These are phyloP conservation scores for Mesocricetus auratus DNA, from an alignment of 2,113 vertebrate genomes.

Conservation along the genomic window DNA sequence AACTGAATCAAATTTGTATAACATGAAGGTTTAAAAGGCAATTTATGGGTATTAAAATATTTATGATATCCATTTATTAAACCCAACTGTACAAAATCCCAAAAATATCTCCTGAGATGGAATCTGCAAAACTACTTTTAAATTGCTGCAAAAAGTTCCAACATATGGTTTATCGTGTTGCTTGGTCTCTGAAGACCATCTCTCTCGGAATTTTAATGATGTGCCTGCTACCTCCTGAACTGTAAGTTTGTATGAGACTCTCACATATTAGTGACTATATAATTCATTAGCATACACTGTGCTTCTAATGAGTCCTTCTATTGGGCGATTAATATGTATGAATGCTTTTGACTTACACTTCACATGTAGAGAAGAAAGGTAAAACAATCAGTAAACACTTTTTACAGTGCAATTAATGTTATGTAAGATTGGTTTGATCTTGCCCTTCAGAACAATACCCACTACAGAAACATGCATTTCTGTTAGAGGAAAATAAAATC, in stretches of 20 bases:
- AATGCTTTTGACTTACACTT: conserved; percentile 28
- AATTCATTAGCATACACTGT: neutral
- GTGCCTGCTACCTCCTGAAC: conserved; percentile 20
- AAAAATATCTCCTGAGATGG: neutral
- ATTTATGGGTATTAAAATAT: conserved; percentile 46
- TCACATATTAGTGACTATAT: conserved; percentile 11
- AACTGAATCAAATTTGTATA: neutral
- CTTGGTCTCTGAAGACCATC: conserved; percentile 34
- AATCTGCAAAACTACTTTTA: conserved; percentile 39
- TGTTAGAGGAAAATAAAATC: neutral
- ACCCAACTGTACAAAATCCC: neutral
- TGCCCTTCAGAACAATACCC: neutral
- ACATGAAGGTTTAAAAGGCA: neutral
- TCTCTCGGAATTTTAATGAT: conserved; percentile 11
- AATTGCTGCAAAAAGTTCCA: conserved; percentile 6
- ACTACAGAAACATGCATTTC: neutral
- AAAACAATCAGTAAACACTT: neutral
- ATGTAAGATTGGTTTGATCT: neutral
- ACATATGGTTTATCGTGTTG: neutral
- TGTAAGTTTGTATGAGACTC: neutral
- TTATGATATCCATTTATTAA: neutral
- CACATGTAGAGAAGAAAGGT: neutral
- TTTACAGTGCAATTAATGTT: neutral
- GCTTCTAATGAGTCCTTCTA: neutral
- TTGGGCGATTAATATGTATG: neutral